Percentiles rank a stretch among this genome's conserved stretches.
These are phyloP conservation scores for Euproctis similis DNA, from an alignment of 2,888 invertebrate species.

Conservation along the genomic window DNA sequence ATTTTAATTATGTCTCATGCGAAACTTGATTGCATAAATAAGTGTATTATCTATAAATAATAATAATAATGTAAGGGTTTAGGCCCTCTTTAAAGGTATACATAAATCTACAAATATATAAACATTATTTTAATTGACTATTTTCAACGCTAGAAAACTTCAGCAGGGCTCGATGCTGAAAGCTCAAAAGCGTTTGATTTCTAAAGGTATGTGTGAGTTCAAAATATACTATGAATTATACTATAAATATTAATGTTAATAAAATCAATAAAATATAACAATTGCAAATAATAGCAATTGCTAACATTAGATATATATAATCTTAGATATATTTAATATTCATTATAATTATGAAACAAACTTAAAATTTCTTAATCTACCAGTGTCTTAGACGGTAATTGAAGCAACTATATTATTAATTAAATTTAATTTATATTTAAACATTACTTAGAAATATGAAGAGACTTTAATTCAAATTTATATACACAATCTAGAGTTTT, in stretches of 20 bases:
- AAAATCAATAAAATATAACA: background rate
- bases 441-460: constrained; percentile 52
- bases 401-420: constrained; percentile 23
- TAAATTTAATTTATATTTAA: constrained; percentile 6
- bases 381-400: constrained; percentile 26
- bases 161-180: constrained; percentile 70
- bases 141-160: constrained; percentile 63
- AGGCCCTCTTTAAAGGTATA: constrained; percentile 41
- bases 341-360: background rate
- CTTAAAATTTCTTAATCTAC: constrained; percentile 2
- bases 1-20: background rate
- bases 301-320: background rate
- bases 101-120: constrained; percentile 11
- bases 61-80: constrained; percentile 27
- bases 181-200: constrained; percentile 58
- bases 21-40: constrained; percentile 10
- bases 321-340: background rate
- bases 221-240: background rate
- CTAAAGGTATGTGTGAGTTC: constrained; percentile 24
- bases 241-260: background rate
- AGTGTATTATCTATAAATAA: no score
- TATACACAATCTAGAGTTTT: constrained; percentile 60
- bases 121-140: constrained; percentile 49
- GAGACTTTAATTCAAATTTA: constrained; percentile 42
- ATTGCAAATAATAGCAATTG: background rate